These are phyloP conservation scores for Pedetes capensis DNA, from an alignment of 2,113 vertebrate genomes.

Conservation along the genomic window DNA sequence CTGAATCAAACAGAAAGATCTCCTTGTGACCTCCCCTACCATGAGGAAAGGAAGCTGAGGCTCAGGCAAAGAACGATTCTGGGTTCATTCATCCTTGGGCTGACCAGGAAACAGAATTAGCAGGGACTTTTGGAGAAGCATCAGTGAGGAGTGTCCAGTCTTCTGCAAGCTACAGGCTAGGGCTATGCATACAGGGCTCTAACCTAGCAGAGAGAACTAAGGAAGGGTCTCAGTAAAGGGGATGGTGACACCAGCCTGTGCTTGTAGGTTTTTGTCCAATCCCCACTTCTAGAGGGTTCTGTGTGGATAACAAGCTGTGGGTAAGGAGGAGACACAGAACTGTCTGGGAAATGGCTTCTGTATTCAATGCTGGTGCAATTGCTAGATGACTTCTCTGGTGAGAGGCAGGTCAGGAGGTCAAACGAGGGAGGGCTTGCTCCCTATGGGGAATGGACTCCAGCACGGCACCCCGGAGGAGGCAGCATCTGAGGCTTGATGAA, in stretches of 20 bases:
- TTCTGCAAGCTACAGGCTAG: background rate
- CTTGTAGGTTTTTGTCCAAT: background rate
- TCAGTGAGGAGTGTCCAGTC: too few relatives aligned
- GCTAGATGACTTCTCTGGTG: background rate
- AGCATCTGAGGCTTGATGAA: background rate
- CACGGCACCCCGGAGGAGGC: background rate
- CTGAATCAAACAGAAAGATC: background rate
- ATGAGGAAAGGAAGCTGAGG: background rate
- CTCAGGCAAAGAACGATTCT: background rate
- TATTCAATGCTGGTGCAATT: background rate
- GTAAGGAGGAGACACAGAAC: background rate
- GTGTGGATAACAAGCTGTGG: background rate
- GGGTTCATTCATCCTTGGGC: background rate
- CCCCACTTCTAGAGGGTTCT: background rate
- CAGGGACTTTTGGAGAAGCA: background rate
- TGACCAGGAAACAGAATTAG: background rate
- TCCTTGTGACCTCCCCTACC: background rate
- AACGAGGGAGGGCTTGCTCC: background rate
- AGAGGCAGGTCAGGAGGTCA: background rate
- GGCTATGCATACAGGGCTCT: background rate
- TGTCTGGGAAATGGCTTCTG: background rate
- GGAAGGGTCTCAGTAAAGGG: background rate
- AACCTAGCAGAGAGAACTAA: background rate
- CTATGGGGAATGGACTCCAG: background rate
- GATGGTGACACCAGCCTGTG: background rate